phyloP scores from a whole-genome alignment of 2,888 invertebrate species.

The Octodonta nipae region DNA sequence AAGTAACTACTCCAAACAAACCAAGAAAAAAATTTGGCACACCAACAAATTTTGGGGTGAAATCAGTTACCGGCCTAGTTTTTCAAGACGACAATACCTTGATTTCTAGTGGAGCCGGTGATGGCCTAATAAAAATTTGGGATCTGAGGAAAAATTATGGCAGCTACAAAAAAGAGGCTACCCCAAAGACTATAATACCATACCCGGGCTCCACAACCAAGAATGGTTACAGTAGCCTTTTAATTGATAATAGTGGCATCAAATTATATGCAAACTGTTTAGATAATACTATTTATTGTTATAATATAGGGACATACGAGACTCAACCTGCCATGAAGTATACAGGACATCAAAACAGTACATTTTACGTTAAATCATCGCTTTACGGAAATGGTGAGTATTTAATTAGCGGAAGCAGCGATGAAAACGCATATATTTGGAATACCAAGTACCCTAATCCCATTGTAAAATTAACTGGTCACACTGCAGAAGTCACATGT shows the following conservation, averaged over 20 bases:
- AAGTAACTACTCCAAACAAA: constrained; percentile 34
- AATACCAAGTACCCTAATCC: constrained; percentile 51
- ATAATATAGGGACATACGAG: constrained; percentile 59
- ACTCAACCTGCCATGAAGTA: constrained; percentile 48
- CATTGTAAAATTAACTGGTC: constrained; percentile 57
- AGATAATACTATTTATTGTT: constrained; percentile 75
- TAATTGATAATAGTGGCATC: constrained; percentile 54
- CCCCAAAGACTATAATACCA: constrained; percentile 57
- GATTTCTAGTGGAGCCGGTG: constrained; percentile 75
- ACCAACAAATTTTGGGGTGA: constrained; percentile 39
- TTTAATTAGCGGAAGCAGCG: constrained; percentile 78
- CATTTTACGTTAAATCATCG: constrained; percentile 74
- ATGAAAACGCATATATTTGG: constrained; percentile 80
- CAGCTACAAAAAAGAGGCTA: constrained; percentile 51
- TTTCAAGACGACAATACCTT: constrained; percentile 70
- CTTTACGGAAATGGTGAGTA: constrained; percentile 70
- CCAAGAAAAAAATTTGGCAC: constrained; percentile 14
- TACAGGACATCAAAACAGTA: constrained; percentile 61
- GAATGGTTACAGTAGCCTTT: constrained; percentile 64
- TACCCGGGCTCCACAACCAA: constrained; percentile 59
- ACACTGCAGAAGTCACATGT: constrained; percentile 75
- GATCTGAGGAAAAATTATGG: constrained; percentile 73
- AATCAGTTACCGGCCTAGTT: constrained; percentile 69
- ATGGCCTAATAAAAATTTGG: constrained; percentile 66
- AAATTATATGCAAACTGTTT: constrained; percentile 75